Base-by-base conservation (phyloP, 1,140 invertebrate species). In the Penaeus vannamei region DNA sequence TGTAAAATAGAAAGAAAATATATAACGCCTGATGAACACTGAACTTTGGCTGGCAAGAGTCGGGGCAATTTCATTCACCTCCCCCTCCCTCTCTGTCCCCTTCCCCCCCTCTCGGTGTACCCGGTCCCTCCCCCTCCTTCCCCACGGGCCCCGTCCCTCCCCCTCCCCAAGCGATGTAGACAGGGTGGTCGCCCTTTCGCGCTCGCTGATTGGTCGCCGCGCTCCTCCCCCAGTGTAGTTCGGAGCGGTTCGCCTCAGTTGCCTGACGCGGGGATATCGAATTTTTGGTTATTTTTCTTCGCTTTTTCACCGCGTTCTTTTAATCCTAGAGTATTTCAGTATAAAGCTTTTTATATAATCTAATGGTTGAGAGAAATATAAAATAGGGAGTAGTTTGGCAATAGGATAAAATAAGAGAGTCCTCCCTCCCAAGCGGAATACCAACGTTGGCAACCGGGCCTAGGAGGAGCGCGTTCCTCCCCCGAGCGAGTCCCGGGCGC, bases 51-150 rank as follows among this genome's bases (percentile, higher is more conserved):
- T 79, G 53, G 76, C 53, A 79, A 53, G 36, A 72, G 66, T 72
- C n/a, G 66, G n/a, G 32, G 66, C 32, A 72, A 32, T 72, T 32
- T 81, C n/a, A 81, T 81, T 59, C 60, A 32, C 60, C 79, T 53
- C 79, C 42, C 60, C 60, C 79, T 8, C 29, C 19, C 42, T n/a
- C 79, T 14, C 79, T 36, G 32, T 36, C 79, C 60, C 79, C 79
- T 29, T 26, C 79, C 29, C 14, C 79, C 60, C 42, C 79, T 53
- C 42, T 59, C 60, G 8, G 8, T n/a, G 22, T 36, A 26, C 42
- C 22, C 22, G n/a, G 20, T n/a, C 53, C 76, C 76, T 79, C 76
- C 32, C 29, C 10, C 32, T n/a, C 32, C 32, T 20, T 32, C 76
- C 14, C 76, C 32, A 19, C 36, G 19, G 32, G 23, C 76, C 19